These are phyloP conservation scores for Tipula vernalis DNA, from an alignment of 2,888 invertebrate species.

Conservation along the genomic window DNA sequence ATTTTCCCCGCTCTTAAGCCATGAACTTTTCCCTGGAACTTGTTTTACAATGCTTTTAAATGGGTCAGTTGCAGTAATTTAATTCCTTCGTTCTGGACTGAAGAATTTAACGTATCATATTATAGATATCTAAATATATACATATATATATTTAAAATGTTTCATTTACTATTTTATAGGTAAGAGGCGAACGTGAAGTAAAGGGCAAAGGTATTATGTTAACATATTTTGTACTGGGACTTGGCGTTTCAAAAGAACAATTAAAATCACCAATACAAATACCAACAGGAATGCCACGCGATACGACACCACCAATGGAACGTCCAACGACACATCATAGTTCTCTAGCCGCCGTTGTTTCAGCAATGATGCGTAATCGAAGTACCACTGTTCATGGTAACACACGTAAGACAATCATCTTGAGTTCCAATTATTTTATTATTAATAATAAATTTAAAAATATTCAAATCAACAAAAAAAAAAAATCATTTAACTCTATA, in stretches of 20 bases:
- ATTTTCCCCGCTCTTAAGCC: too few relatives aligned
- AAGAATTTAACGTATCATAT: too few relatives aligned
- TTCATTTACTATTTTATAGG: conserved; percentile 36
- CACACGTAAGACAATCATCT: conserved; percentile 28
- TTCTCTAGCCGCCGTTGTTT: conserved; percentile 77
- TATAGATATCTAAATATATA: too few relatives aligned
- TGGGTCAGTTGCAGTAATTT: too few relatives aligned
- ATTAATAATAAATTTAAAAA: neutral
- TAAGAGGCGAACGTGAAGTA: conserved; percentile 77
- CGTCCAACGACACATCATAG: conserved; percentile 61
- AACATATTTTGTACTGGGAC: conserved; percentile 78
- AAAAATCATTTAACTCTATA: neutral
- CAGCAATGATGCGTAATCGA: conserved; percentile 64
- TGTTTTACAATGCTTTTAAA: too few relatives aligned
- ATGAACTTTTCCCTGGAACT: too few relatives aligned
- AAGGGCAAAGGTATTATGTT: conserved; percentile 95
- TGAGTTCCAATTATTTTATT: neutral
- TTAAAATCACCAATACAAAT: conserved; percentile 29
- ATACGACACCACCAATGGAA: conserved; percentile 43
- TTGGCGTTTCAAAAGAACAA: conserved; percentile 32
- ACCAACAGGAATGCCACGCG: conserved; percentile 36
- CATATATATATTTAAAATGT: too few relatives aligned
- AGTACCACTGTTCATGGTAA: conserved; percentile 26
- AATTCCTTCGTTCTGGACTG: too few relatives aligned
- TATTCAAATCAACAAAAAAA: neutral